These are phyloP conservation scores for Trematomus loennbergii DNA, from an alignment of 2,113 vertebrate species.

Conservation along the genomic window DNA sequence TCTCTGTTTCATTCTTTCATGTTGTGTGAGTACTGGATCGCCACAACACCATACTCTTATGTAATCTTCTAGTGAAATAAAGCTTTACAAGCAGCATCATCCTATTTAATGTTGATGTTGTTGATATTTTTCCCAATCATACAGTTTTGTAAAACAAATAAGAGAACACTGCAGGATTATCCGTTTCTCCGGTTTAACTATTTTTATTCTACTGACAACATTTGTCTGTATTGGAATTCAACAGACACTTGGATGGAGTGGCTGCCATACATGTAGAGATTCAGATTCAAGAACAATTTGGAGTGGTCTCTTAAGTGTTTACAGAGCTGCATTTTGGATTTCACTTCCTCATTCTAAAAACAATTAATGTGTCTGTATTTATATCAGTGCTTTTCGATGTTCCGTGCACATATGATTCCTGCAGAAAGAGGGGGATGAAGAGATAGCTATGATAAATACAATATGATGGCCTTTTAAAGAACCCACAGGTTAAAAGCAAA, in stretches of 20 bases:
- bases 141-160: background rate
- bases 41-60: background rate
- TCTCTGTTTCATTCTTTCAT: no score
- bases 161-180: no score
- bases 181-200: no score
- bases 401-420: slow-evolving; percentile 45
- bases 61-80: background rate
- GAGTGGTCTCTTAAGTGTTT: no score
- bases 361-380: slow-evolving; percentile 41
- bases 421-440: slow-evolving; percentile 47
- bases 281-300: no score
- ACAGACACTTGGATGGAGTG: no score
- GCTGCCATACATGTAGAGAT: no score
- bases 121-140: background rate
- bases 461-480: slow-evolving; percentile 60
- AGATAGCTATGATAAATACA: slow-evolving; percentile 49
- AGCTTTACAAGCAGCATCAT: background rate
- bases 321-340: background rate
- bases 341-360: slow-evolving; percentile 30
- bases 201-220: no score
- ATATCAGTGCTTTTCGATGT: slow-evolving; percentile 21
- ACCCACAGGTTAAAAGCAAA: slow-evolving; percentile 49
- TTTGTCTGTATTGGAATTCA: no score
- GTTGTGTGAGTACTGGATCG: no score
- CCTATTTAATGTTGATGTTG: background rate